Evolutionary conservation across 2,888 invertebrate genomes (phyloP), one percentile per base, ranked within the genome.

Genomic region (Anorthoa munda): DNA sequence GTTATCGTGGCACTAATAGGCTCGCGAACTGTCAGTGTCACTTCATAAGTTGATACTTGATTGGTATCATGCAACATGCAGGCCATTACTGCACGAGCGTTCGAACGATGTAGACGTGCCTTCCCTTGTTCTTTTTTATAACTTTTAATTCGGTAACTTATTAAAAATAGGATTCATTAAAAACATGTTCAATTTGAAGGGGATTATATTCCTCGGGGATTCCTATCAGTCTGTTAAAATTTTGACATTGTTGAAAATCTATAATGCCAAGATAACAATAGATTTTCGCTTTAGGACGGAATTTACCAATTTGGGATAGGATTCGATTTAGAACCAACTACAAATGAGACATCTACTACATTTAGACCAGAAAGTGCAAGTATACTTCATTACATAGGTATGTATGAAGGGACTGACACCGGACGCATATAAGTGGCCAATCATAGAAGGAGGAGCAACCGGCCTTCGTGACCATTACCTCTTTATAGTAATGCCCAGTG

Each of bases 391-490:
- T 63, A 58, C 51, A 39, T 53, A 56, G 26, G 9, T 58, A 56
- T 66, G 31, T 60, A 56, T 61, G 51, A 72, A 80, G 86, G 86
- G 76, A 67, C 68, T 73, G 73, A 79, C 83, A 88, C 88, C 90
- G 92, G 90, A 91, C 84, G 89, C 82, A 73, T 76, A 77, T 90
- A 90, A 90, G 86, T 90, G 88, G 87, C 81, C 82, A 85, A 86
- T 84, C 84, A 84, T 86, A 84, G 82, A 56, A 66, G 61, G 74
- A 86, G 80, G 81, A 85, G 77, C 75, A 79, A 72, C 31, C 77
- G 72, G 77, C 83, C 82, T 88, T 77, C 71, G 75, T 81, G 63
- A 71, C 86, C 77, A 87, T 89, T 88, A 87, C 86, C 72, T 85
- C 78, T 81, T 84, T 84, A 87, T 86, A 82, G 83, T 82, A 82